Evolutionary conservation across 1,140 invertebrate species (phyloP), one percentile per base, ranked within the genome.

Genomic region (Lepidurus apus): DNA sequence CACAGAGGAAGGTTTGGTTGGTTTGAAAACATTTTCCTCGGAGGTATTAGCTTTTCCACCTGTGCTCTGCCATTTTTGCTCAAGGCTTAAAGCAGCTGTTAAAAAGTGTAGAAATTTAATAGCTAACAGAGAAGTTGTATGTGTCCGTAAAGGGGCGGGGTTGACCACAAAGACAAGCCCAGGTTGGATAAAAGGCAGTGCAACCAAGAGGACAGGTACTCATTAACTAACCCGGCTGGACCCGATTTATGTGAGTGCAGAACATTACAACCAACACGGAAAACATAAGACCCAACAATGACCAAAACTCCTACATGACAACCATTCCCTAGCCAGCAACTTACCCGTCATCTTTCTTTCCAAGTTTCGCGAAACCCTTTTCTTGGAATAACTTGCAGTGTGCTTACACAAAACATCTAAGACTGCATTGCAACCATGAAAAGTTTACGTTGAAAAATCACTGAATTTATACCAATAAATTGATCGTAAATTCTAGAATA

Each of bases 111-210:
- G 34, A 34, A 34, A 34, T 65, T 21, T 65, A 65, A 65, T 65
- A 65, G 53, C 53, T 9, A n/a, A 21, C 53, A 21, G 53, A 65
- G 21, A 65, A 65, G 53, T 13, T 65, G 53, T 65, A 65, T 4
- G 21, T 65, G 53, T 65, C 53, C 53, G 21, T 65, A 65, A 65
- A 65, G 53, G 53, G 53, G 53, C 53, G 53, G 53, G 21, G 53
- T 21, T 65, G 53, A 65, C 53, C 53, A 65, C 53, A 65, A 65
- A 65, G 53, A 65, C 53, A 65, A 65, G 53, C 53, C 53, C 53
- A 65, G 53, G 53, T 65, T 65, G 53, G 53, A 21, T 65, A 65
- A 65, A 65, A 65, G 53, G 53, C 17, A 65, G 53, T 1, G 17
- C 53, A 65, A 17, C 53, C 21, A n/a, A 21, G 17, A 9, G 17